These are phyloP conservation scores for Drosophila serrata DNA, from an alignment of 1,140 invertebrate species.

Conservation along the genomic window DNA sequence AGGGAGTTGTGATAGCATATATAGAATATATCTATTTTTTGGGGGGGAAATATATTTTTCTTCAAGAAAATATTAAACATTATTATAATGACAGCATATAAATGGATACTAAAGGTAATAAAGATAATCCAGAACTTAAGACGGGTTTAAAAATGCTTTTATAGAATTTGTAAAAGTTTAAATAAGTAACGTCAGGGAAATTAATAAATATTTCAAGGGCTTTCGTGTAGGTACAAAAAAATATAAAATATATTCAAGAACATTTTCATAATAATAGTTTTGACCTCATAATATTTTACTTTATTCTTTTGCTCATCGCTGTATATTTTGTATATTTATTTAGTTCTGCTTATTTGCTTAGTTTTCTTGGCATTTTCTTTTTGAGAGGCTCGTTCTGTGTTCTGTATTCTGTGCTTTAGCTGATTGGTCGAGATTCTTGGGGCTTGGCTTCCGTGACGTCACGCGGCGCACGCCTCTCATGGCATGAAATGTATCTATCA, in stretches of 20 bases:
- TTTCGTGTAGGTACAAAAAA: not conserved
- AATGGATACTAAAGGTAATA: no score
- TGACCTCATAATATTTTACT: not conserved
- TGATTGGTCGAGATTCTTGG: constrained; percentile 75
- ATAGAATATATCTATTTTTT: no score
- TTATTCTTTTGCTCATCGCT: not conserved
- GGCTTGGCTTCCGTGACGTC: constrained; percentile 79
- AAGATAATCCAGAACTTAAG: no score
- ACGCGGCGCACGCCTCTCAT: constrained; percentile 46
- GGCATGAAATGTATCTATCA: constrained; percentile 47
- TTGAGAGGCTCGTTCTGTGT: constrained; percentile 58
- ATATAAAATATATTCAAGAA: not conserved
- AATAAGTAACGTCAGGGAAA: no score
- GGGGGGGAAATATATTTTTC: no score
- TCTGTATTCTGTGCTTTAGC: constrained; percentile 27
- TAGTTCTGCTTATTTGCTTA: constrained; percentile 7
- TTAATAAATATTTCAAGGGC: not conserved
- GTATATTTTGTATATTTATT: constrained; percentile 10
- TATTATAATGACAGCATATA: no score
- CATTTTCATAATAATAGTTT: not conserved
- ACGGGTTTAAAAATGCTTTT: no score
- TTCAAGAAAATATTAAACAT: no score
- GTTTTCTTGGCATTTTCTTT: constrained; percentile 18
- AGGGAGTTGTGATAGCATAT: not conserved
- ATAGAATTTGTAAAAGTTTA: no score